Evolutionary conservation across 2,113 vertebrate species (phyloP).

Genomic region (Nipponia nippon): DNA sequence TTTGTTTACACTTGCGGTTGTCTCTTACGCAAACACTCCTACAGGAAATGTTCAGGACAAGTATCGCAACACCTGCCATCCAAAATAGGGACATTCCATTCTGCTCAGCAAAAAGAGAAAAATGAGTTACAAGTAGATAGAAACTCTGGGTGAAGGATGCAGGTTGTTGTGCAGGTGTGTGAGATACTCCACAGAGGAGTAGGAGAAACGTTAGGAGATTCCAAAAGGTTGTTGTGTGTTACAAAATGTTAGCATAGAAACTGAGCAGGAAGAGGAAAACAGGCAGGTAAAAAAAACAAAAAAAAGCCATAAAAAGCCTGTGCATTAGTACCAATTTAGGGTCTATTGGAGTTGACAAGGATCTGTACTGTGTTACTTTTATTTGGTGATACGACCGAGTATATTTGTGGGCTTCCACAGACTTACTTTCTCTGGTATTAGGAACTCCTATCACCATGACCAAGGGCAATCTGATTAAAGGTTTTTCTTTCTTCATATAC

Average conservation of each 20-base stretch:
- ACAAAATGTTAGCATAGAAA: not conserved
- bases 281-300: not conserved
- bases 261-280: not conserved
- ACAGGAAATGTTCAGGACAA: not conserved
- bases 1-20: constrained; percentile 44
- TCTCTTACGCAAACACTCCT: constrained; percentile 29
- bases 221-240: not conserved
- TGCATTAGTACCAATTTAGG: not conserved
- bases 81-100: not conserved
- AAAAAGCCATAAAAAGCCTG: not conserved
- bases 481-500: not conserved
- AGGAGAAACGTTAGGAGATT: not conserved
- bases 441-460: not conserved
- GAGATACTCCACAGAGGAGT: not conserved
- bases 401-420: not conserved
- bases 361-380: not conserved
- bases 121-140: not conserved
- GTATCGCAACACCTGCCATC: constrained; percentile 8
- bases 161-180: not conserved
- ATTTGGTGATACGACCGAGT: not conserved
- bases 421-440: not conserved
- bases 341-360: not conserved
- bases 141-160: not conserved
- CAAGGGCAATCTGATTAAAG: not conserved
- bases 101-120: not conserved